phyloP scores from a whole-genome alignment of 2,797 vertebrate species.

The Cossypha polioptera region DNA sequence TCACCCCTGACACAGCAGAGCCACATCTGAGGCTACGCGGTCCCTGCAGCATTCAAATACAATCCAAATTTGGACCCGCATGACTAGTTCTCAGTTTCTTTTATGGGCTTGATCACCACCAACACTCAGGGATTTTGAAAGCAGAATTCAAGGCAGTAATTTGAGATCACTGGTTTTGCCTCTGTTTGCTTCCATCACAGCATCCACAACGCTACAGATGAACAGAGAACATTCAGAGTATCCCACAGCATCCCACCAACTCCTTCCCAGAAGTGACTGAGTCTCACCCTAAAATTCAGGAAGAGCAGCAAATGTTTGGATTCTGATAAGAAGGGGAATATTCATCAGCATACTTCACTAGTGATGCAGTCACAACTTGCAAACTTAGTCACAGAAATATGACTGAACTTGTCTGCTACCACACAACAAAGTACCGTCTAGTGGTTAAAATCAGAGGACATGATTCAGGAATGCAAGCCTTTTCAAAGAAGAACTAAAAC shows the following conservation, averaged over 20 bases:
- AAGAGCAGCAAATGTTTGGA: neutral
- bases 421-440: conserved; percentile 65
- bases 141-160: neutral
- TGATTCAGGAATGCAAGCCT: conserved; percentile 62
- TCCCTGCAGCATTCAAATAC: neutral
- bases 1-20: neutral
- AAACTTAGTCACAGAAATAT: conserved; percentile 65
- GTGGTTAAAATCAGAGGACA: conserved; percentile 63
- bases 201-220: neutral
- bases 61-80: neutral
- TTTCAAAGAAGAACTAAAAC: conserved; percentile 61
- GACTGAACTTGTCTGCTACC: conserved; percentile 64
- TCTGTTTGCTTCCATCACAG: neutral
- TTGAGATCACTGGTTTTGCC: neutral
- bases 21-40: neutral
- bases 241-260: neutral
- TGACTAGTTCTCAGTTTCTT: neutral
- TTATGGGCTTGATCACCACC: neutral
- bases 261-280: neutral
- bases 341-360: conserved; percentile 34
- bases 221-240: neutral
- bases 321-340: conserved; percentile 45
- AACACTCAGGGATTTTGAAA: neutral
- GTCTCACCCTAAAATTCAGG: neutral
- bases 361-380: conserved; percentile 56